Evolutionary conservation across 2,888 invertebrate species (phyloP).

Genomic region (Troides oblongomaculatus): DNA sequence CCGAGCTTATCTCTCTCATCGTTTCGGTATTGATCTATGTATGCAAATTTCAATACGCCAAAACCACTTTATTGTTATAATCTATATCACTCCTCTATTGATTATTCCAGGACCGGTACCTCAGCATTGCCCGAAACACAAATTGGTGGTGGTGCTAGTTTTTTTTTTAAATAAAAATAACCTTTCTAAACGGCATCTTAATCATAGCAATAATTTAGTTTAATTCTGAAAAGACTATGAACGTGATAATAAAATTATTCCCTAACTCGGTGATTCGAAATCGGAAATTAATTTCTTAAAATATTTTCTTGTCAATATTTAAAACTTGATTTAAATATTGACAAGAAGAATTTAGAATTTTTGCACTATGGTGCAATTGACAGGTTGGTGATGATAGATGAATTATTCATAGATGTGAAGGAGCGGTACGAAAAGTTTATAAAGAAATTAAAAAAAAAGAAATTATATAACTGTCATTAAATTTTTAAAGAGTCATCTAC

Average conservation of each 20-base stretch:
- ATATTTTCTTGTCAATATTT: conserved; percentile 20
- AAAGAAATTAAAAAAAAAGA: neutral
- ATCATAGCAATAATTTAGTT: too few relatives aligned
- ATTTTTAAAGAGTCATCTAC: neutral
- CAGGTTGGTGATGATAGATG: conserved; percentile 1
- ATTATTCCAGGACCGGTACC: neutral
- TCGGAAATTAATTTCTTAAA: neutral
- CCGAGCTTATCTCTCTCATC: neutral
- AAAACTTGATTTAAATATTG: conserved; percentile 20
- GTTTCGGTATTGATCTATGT: neutral
- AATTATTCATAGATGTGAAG: neutral
- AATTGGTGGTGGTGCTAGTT: too few relatives aligned
- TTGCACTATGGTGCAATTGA: neutral
- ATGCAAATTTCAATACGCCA: neutral
- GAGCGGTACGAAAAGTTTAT: neutral
- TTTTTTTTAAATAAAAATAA: too few relatives aligned
- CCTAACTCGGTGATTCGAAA: too few relatives aligned
- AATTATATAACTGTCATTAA: neutral
- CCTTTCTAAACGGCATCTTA: too few relatives aligned
- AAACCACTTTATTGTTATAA: neutral
- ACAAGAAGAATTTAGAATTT: conserved; percentile 17
- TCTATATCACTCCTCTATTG: neutral
- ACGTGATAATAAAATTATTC: too few relatives aligned
- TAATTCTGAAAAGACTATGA: too few relatives aligned
- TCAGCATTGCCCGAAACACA: too few relatives aligned